Conservation (phyloP, 2,113 vertebrate species). For the Sphyrna mokarran region DNA sequence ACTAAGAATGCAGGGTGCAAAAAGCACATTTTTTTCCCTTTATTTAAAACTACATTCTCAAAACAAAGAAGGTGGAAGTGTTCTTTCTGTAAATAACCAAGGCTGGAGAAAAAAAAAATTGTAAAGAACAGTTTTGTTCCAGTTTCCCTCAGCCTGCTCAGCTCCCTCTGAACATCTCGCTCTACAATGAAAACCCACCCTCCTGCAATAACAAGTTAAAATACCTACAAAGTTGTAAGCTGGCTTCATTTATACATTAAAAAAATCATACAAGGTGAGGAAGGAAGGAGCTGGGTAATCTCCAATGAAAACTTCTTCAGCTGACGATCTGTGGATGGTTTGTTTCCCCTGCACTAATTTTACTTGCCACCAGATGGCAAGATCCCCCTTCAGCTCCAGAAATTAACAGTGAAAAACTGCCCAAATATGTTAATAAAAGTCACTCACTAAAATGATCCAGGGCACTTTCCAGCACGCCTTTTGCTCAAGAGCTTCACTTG, state of each 20-base stretch:
- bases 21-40: neutral
- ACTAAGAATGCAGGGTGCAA: neutral
- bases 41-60: neutral
- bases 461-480: neutral
- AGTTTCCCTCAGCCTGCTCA: neutral
- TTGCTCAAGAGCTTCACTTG: neutral
- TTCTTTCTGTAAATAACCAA: neutral
- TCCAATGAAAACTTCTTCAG: neutral
- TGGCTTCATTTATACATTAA: neutral
- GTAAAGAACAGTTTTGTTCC: neutral
- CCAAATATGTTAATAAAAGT: too few relatives aligned
- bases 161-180: neutral
- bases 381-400: neutral
- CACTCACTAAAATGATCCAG: too few relatives aligned
- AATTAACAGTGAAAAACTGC: neutral
- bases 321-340: neutral
- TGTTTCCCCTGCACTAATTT: neutral
- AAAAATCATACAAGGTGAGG: neutral
- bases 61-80: neutral
- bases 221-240: neutral
- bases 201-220: neutral
- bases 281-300: neutral
- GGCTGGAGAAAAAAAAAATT: too few relatives aligned
- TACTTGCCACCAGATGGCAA: neutral
- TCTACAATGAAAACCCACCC: neutral